Percentiles rank a stretch among this genome's conserved stretches.
These are phyloP conservation scores for Sebastes iracundus DNA, from an alignment of 2,797 vertebrate species.

Conservation along the genomic window DNA sequence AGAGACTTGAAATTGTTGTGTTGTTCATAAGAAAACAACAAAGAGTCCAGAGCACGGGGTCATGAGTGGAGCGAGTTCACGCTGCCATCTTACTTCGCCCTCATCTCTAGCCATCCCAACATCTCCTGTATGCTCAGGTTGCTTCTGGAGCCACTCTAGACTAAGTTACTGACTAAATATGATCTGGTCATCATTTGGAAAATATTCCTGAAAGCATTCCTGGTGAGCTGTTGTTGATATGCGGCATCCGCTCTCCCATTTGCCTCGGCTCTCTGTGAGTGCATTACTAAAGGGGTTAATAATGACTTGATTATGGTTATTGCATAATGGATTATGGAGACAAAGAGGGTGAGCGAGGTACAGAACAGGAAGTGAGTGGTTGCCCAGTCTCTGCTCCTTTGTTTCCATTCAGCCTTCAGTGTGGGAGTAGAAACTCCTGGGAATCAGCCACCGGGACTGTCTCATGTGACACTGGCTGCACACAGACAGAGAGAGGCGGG, in stretches of 20 bases:
- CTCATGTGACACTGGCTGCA: conserved; percentile 7
- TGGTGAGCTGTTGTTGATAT: neutral
- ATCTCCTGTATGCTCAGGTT: neutral
- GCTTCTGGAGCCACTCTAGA: neutral
- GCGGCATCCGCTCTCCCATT: neutral
- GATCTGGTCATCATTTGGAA: neutral
- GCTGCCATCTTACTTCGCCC: neutral
- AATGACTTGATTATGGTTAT: neutral
- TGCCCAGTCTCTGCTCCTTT: neutral
- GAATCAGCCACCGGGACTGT: neutral
- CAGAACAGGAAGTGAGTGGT: neutral
- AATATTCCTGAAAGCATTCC: neutral
- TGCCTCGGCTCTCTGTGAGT: neutral
- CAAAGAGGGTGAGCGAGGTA: neutral
- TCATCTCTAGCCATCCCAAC: neutral
- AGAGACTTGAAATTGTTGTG: neutral
- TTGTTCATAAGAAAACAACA: neutral
- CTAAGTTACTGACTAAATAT: neutral
- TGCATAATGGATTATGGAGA: conserved; percentile 21
- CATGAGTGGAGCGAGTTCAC: neutral
- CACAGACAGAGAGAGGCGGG: neutral
- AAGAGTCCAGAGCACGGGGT: neutral
- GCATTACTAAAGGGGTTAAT: neutral
- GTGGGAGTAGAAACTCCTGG: neutral
- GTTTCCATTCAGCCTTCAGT: neutral